Evolutionary conservation across 1,140 invertebrate genomes (phyloP), one percentile per base, ranked within the genome.

Genomic region (Coenobita brevimanus): DNA sequence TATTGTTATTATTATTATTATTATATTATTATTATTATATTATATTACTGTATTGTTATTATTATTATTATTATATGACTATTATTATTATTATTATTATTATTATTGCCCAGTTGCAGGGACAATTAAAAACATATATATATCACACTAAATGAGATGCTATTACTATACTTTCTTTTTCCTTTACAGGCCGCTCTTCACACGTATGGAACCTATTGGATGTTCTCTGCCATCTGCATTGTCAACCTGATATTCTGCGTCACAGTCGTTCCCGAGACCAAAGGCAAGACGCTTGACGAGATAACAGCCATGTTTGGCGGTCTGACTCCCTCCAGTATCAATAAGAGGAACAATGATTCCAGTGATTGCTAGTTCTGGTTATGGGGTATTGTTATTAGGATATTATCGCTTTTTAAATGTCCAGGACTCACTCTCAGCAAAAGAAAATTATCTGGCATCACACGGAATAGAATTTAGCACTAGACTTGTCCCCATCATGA

Each of bases 181-280:
- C 54, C 38, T n/a, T n/a, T 43, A 27, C 83, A 86, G 83, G 33
- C 50, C 33, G 54, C 27, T 17, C 17, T 86, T 13, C 38, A 41
- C 15, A 57, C 38, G 41, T 24, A 62, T n/a, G 73, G 83, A 24
- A 30, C 67, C 0, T 99, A 98, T 93, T 98, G 96, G 95, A 94
- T 97, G 88, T 98, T 97, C 91, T 95, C 95, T 21, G 93, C 92
- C 0, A 94, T 97, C 88, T 97, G 97, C 94, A 92, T 94, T 0
- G 1, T 94, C 1, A 96, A 95, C 1, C 94, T 96, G 0, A 91
- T 96, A 27, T 97, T 97, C 91, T 95, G 96, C 15, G 95, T 94
- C 50, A 93, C 96, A 38, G 92, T 96, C 38, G 94, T 99, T 13
- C 97, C 97, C 0, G 98, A 99, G 94, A 99, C 97, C 0, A 98